Conservation (phyloP, 2,113 vertebrate genomes). For the Solea solea region DNA sequence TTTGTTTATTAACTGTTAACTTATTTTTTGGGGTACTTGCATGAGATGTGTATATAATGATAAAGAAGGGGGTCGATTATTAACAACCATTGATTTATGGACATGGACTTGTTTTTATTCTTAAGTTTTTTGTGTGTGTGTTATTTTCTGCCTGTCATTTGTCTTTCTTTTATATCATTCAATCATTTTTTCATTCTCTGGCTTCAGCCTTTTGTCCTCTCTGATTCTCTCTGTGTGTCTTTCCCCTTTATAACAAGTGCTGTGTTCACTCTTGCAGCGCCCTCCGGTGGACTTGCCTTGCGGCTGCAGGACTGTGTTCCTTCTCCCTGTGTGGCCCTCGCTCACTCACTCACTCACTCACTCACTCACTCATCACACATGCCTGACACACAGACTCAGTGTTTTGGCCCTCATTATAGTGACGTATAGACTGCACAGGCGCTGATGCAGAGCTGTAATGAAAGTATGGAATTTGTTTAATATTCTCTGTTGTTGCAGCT, state of each 20-base stretch:
- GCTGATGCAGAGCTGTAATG: constrained; percentile 58
- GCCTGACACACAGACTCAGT: constrained; percentile 61
- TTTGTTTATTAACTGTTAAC: too few species aligned
- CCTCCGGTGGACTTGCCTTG: constrained; percentile 63
- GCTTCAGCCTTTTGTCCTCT: too few species aligned
- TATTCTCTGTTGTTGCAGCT: constrained; percentile 51
- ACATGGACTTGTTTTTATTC: too few species aligned
- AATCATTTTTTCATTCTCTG: too few species aligned
- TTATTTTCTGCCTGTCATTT: too few species aligned
- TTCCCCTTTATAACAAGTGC: neutral
- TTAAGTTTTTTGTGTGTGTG: too few species aligned
- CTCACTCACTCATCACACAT: constrained; percentile 37
- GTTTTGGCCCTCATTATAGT: constrained; percentile 64
- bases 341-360: neutral
- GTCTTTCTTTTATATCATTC: too few species aligned
- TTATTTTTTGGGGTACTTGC: too few species aligned
- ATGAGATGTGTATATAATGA: too few species aligned
- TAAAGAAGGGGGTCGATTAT: too few species aligned
- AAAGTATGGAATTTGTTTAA: constrained; percentile 46
- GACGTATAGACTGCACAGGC: constrained; percentile 65
- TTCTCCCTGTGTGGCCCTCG: constrained; percentile 26
- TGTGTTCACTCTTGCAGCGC: constrained; percentile 66
- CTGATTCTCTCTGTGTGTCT: too few species aligned
- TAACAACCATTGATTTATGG: too few species aligned
- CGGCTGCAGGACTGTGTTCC: constrained; percentile 47